phyloP scores from a whole-genome alignment of 2,113 vertebrate species.

The Thinocorus orbignyianus region DNA sequence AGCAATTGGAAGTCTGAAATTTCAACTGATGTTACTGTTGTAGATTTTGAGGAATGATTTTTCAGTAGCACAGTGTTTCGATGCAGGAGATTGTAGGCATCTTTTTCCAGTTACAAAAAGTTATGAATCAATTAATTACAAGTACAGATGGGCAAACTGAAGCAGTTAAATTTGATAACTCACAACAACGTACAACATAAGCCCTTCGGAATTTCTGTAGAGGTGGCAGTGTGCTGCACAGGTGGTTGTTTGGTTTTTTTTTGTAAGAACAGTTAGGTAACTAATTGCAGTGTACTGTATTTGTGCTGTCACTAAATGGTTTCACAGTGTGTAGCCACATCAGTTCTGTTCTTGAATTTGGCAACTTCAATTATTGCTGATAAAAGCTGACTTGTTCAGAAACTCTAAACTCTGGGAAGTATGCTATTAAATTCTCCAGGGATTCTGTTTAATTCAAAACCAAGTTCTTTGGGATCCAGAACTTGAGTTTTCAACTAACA shows the following conservation, averaged over 20 bases:
- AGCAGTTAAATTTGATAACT: not conserved
- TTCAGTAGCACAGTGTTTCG: not conserved
- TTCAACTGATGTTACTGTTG: not conserved
- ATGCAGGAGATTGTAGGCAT: not conserved
- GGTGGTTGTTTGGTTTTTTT: not conserved
- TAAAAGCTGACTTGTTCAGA: constrained; percentile 54
- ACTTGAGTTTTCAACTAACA: not conserved
- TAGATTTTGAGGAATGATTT: not conserved
- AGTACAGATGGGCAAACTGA: constrained; percentile 18
- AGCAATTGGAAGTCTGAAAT: constrained; percentile 32
- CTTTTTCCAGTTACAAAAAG: not conserved
- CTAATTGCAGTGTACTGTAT: constrained; percentile 40
- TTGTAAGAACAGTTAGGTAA: constrained; percentile 5
- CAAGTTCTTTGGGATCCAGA: not conserved
- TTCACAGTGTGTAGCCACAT: constrained; percentile 48
- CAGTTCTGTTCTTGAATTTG: constrained; percentile 61
- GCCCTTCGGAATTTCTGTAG: not conserved
- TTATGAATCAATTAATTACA: not conserved
- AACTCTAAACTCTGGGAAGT: constrained; percentile 36
- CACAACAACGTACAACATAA: constrained; percentile 11
- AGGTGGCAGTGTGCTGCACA: not conserved
- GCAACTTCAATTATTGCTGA: constrained; percentile 53
- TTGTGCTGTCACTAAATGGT: constrained; percentile 22
- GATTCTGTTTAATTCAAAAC: constrained; percentile 40
- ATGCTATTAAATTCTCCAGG: constrained; percentile 46